Conservation (phyloP, 2,113 vertebrate genomes). For the Callopanchax toddi region DNA sequence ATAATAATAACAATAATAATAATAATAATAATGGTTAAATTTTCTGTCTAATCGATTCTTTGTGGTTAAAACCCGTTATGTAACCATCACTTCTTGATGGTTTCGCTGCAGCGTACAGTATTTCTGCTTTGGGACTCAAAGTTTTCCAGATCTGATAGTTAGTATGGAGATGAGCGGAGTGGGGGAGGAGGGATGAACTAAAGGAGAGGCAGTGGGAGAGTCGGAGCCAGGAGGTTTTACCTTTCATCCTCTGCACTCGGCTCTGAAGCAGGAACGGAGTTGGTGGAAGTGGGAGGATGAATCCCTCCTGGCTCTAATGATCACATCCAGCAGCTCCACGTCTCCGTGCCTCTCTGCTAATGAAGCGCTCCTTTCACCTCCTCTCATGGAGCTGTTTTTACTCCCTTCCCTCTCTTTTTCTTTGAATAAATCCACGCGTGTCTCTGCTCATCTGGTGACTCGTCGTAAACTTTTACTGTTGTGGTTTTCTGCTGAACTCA, state of each 20-base stretch:
- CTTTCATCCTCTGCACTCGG: conserved; percentile 58
- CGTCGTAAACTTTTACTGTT: neutral
- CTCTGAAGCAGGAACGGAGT: neutral
- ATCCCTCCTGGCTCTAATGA: conserved; percentile 51
- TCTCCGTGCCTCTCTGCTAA: conserved; percentile 53
- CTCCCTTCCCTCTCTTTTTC: neutral
- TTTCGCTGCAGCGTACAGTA: too few species aligned
- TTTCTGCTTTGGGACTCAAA: too few species aligned
- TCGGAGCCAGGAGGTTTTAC: conserved; percentile 27
- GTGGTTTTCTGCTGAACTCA: neutral
- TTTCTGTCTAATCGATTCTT: too few species aligned
- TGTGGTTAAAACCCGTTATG: too few species aligned
- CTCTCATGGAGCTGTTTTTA: conserved; percentile 14
- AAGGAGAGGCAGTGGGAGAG: conserved; percentile 33
- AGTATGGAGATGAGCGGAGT: neutral
- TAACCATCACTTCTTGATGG: too few species aligned
- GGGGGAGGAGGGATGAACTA: conserved; percentile 38
- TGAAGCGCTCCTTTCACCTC: conserved; percentile 47
- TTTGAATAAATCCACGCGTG: too few species aligned
- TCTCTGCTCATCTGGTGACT: neutral
- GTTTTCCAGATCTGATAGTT: neutral
- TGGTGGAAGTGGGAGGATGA: conserved; percentile 52
- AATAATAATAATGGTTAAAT: too few species aligned
- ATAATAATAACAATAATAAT: too few species aligned
- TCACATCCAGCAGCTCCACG: conserved; percentile 55